Conservation (phyloP, 2,797 vertebrate species). For the Varecia variegata region DNA sequence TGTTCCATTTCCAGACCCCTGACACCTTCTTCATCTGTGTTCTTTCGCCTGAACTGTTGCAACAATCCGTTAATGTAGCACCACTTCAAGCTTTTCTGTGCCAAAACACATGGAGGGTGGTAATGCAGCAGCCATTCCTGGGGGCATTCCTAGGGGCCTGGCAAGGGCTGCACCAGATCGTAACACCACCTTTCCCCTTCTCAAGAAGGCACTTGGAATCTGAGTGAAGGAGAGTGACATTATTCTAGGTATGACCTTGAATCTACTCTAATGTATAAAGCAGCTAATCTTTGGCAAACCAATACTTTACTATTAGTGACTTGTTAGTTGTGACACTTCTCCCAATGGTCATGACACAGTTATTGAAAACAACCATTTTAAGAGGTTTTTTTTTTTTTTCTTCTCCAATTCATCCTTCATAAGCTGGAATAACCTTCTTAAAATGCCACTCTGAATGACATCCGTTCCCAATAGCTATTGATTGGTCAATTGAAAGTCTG, state of each 20-base stretch:
- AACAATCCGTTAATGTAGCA: neutral
- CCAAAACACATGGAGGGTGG: neutral
- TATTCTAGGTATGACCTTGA: conserved; percentile 64
- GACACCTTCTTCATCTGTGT: neutral
- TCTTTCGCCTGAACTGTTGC: neutral
- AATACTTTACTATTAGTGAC: conserved; percentile 15
- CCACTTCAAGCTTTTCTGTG: neutral
- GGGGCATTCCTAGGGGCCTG: neutral
- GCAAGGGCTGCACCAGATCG: neutral
- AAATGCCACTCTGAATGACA: conserved; percentile 49
- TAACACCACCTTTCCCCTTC: neutral
- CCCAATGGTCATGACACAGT: conserved; percentile 13
- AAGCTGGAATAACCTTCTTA: conserved; percentile 60
- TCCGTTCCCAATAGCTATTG: conserved; percentile 67
- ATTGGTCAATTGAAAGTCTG: conserved; percentile 58
- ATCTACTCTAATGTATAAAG: neutral
- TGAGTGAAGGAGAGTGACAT: neutral
- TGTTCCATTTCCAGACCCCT: neutral
- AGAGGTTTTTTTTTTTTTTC: conserved; percentile 58
- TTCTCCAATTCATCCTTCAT: conserved; percentile 54
- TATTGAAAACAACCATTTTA: conserved; percentile 50
- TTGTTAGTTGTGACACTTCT: conserved; percentile 39
- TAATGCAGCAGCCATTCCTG: neutral
- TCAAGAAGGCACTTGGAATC: conserved; percentile 9
- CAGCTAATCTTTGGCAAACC: conserved; percentile 49